Evolutionary conservation across 1,140 invertebrate species (phyloP), one percentile per base, ranked within the genome.

Genomic region (Ceratina japonica): DNA sequence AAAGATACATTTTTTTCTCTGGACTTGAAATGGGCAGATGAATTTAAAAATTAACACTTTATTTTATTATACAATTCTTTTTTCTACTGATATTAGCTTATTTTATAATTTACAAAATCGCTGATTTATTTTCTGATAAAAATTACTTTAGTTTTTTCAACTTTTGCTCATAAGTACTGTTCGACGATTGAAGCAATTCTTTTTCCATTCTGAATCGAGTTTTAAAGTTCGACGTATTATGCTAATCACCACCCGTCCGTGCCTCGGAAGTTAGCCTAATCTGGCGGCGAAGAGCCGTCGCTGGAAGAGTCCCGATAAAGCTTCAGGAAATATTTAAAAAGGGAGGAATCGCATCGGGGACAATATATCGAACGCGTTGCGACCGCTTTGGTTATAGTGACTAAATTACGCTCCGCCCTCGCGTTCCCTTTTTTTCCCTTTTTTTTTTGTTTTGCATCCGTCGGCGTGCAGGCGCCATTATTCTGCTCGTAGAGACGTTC

Each of bases 401-500:
- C 83, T 85, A 85, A 81, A 85, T 85, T 84, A 84, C 74, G 66
- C 59, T 69, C 59, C 64, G 56, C 56, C 72, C 73, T 75, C 31
- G 7, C n/a, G 12, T 52, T 52, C 8, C 20, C 65, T 79, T 65
- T 63, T 74, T 59, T 62, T 62, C 27, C n/a, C 69, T 27, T 24
- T 65, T 63, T 75, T 82, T 76, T 74, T 63, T 75, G 72, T 59
- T 70, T 70, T 52, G 22, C 65, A 49, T 27, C 76, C 80, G 75
- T 74, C 73, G 84, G 73, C 80, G 75, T 76, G 62, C 82, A 72
- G 79, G 80, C 81, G 83, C 80, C 80, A 85, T 86, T 83, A 83
- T 85, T 85, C 76, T 71, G 77, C 69, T 77, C 63, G 83, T 85
- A 85, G 82, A 75, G 80, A 85, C 75, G 83, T 85, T 86, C 83